Conservation (phyloP, 2,113 vertebrate genomes). For the Halcyon malimbica region DNA sequence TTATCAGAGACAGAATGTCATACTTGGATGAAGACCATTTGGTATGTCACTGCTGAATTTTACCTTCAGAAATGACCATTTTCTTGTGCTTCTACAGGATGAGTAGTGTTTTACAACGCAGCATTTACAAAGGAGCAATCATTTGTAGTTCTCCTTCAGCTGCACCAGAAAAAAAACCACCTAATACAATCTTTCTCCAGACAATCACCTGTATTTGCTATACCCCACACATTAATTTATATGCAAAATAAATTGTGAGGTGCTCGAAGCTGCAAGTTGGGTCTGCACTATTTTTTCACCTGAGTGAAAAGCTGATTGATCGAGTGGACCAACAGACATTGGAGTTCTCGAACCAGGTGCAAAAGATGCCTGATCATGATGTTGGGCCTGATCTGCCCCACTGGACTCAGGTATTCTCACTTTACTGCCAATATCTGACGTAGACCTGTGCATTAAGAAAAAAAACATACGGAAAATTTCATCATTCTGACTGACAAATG, state of each 20-base stretch:
- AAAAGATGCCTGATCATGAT: conserved; percentile 84
- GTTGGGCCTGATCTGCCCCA: conserved; percentile 79
- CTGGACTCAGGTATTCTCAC: conserved; percentile 83
- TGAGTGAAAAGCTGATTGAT: conserved; percentile 93
- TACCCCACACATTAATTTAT: background rate
- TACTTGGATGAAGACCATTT: background rate
- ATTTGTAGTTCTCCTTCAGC: background rate
- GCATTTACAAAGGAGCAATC: background rate
- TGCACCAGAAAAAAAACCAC: background rate
- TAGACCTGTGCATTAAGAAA: conserved; percentile 79
- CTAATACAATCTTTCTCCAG: background rate
- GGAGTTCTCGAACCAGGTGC: conserved; percentile 80
- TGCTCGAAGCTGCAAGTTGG: background rate
- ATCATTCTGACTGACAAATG: background rate
- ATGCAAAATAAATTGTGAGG: background rate
- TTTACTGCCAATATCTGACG: conserved; percentile 92
- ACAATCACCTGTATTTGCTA: background rate
- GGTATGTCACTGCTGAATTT: background rate
- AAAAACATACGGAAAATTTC: background rate
- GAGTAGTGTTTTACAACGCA: background rate
- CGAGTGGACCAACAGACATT: conserved; percentile 83
- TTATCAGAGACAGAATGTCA: background rate
- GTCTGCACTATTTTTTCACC: conserved; percentile 71
- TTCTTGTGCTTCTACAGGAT: background rate
- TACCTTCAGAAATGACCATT: background rate